Conservation (phyloP, 2,888 invertebrate genomes). For the Dicranocentrus wangi region DNA sequence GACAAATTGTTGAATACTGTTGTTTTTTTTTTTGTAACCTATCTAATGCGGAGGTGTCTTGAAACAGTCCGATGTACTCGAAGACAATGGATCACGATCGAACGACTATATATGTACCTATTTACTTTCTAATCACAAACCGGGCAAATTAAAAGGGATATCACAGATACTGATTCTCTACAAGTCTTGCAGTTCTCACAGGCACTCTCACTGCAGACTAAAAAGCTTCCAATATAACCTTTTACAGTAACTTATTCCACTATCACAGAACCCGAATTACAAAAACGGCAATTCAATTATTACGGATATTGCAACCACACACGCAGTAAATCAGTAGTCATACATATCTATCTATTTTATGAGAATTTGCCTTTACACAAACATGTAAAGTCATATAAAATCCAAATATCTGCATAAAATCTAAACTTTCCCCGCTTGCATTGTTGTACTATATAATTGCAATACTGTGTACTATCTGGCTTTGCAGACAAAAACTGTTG, state of each 20-base stretch:
- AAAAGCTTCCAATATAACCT: neutral
- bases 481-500: no score
- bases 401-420: no score
- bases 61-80: no score
- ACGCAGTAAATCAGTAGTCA: neutral
- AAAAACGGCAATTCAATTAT: neutral
- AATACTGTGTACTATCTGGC: no score
- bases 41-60: no score
- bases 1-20: no score
- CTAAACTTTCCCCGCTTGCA: no score
- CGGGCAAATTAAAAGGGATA: conserved; percentile 19
- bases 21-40: no score
- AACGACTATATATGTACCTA: neutral
- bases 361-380: no score
- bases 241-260: conserved; percentile 4
- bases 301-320: neutral
- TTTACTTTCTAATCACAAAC: neutral
- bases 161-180: conserved; percentile 49
- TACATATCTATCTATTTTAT: neutral
- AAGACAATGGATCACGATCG: no score
- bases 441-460: no score
- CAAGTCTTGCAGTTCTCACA: conserved; percentile 43
- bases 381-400: no score
- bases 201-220: conserved; percentile 33
- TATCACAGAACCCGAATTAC: conserved; percentile 47